A percentile compares a stretch with the other conserved stretches of the same genome.
Evolutionary conservation across 1,140 invertebrate genomes (phyloP).

Genomic region (Sinonovacula constricta): DNA sequence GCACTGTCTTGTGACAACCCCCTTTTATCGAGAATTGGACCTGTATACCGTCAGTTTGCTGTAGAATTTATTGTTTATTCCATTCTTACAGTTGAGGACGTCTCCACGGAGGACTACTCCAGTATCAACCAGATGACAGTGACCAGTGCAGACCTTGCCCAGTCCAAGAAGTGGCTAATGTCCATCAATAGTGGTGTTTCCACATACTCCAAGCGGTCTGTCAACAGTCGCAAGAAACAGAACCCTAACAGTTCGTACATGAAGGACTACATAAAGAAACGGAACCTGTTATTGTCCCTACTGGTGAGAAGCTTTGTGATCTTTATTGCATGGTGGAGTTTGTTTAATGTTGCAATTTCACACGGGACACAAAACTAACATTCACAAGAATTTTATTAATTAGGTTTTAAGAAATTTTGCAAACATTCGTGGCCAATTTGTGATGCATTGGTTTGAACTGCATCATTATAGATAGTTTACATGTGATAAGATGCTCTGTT

Average conservation of each 20-base stretch:
- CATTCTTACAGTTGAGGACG: conserved; percentile 24
- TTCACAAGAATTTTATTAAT: too few relatives aligned
- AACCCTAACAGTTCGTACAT: conserved; percentile 59
- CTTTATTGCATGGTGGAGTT: background rate
- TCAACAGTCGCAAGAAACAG: conserved; percentile 61
- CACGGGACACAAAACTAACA: too few relatives aligned
- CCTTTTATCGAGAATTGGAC: background rate
- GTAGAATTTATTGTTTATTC: background rate
- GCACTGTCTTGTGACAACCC: too few relatives aligned
- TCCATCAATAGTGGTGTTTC: conserved; percentile 71
- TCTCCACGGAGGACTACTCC: conserved; percentile 39
- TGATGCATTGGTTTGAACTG: too few relatives aligned
- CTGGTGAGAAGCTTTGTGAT: conserved; percentile 80
- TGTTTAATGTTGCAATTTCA: conserved; percentile 12
- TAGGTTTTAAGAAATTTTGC: too few relatives aligned
- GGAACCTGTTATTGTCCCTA: conserved; percentile 95
- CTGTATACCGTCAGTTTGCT: background rate
- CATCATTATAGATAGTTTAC: too few relatives aligned
- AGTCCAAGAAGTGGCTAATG: conserved; percentile 74
- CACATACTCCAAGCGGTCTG: conserved; percentile 72
- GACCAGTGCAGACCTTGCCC: conserved; percentile 51
- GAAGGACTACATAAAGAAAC: conserved; percentile 93
- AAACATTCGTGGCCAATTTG: too few relatives aligned
- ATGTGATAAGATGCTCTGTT: too few relatives aligned
- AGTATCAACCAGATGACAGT: conserved; percentile 50